Evolutionary conservation across 2,797 vertebrate genomes (phyloP).

Genomic region (Chaenodraco wilsoni): DNA sequence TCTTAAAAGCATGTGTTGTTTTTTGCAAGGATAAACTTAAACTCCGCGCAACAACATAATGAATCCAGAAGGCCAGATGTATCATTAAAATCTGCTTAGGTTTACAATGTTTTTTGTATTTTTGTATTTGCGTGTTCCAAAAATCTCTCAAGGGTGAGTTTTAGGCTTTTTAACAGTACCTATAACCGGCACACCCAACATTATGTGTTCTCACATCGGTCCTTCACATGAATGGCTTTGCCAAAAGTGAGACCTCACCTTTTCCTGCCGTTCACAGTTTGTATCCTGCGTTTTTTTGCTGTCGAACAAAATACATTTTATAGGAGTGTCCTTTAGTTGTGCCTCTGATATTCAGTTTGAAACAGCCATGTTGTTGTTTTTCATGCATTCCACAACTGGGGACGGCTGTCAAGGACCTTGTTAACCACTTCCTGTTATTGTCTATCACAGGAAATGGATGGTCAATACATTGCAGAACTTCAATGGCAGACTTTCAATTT

Average conservation of each 20-base stretch:
- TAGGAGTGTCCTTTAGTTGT: conserved; percentile 29
- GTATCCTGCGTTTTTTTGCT: conserved; percentile 47
- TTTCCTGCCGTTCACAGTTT: conserved; percentile 53
- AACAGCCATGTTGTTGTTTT: conserved; percentile 42
- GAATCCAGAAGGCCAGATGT: background rate
- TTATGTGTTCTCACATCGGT: conserved; percentile 25
- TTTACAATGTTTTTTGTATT: background rate
- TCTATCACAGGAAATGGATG: conserved; percentile 80
- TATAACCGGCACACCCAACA: background rate
- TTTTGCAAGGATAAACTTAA: background rate
- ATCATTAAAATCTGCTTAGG: conserved; percentile 7
- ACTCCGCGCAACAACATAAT: background rate
- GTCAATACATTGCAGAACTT: conserved; percentile 74
- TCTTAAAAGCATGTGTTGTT: conserved; percentile 1
- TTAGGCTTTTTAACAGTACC: conserved; percentile 2
- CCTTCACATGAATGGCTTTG: conserved; percentile 11
- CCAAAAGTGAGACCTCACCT: conserved; percentile 40
- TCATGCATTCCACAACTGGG: conserved; percentile 59
- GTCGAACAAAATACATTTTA: conserved; percentile 32
- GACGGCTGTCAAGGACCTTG: conserved; percentile 63
- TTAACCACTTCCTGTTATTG: conserved; percentile 87
- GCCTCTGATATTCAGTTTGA: conserved; percentile 36
- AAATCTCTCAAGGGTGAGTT: conserved; percentile 6
- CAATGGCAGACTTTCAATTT: conserved; percentile 73
- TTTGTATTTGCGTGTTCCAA: conserved; percentile 9